A percentile compares a stretch with the other conserved stretches of the same genome.
phyloP scores from a whole-genome alignment of 2,113 vertebrate genomes.

The Brachirus orientalis region DNA sequence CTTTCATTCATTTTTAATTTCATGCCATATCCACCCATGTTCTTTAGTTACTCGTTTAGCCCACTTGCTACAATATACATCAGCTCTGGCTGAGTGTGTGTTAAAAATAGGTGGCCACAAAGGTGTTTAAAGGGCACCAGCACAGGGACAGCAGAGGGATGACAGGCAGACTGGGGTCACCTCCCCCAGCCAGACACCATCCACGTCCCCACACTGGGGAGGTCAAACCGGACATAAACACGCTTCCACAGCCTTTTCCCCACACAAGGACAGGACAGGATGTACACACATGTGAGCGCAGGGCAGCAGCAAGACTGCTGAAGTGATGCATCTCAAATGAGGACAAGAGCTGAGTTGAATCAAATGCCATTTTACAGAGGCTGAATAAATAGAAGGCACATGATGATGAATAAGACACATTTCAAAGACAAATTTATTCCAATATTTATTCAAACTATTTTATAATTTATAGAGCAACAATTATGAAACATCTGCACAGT shows the following conservation, averaged over 20 bases:
- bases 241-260: slow-evolving; percentile 35
- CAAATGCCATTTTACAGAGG: not conserved
- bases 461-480: no score
- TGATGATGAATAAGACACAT: no score
- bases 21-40: slow-evolving; percentile 30
- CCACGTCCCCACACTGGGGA: slow-evolving; percentile 9
- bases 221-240: slow-evolving; percentile 53
- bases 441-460: no score
- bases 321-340: slow-evolving; percentile 58
- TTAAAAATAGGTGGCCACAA: slow-evolving; percentile 47
- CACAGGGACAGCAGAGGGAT: slow-evolving; percentile 21
- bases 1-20: slow-evolving; percentile 50
- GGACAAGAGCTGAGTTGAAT: not conserved
- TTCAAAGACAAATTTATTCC: no score
- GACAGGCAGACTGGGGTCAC: slow-evolving; percentile 38
- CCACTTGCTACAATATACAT: slow-evolving; percentile 14
- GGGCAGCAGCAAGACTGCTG: slow-evolving; percentile 21
- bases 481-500: no score
- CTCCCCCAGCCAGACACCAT: slow-evolving; percentile 28
- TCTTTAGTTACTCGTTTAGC: slow-evolving; percentile 26
- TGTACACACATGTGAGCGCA: not conserved
- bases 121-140: slow-evolving; percentile 35
- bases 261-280: slow-evolving; percentile 47
- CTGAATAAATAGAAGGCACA: not conserved
- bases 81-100: not conserved